Evolutionary conservation across 2,888 invertebrate species (phyloP).

Genomic region (Melinaea menophilus): DNA sequence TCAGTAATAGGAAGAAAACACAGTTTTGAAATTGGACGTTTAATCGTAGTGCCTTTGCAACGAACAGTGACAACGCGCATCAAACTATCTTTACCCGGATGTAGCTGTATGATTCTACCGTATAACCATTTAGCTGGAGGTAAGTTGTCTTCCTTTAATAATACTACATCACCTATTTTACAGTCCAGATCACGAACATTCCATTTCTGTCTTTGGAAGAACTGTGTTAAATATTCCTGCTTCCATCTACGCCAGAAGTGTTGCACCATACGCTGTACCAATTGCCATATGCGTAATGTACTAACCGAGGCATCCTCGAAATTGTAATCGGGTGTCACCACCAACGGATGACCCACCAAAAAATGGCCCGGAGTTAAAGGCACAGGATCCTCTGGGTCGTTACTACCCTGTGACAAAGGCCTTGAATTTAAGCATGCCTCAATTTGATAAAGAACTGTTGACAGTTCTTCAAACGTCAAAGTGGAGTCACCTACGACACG

Average conservation of each 20-base stretch:
- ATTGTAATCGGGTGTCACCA: constrained; percentile 21
- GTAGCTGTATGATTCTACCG: constrained; percentile 29
- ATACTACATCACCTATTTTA: constrained; percentile 29
- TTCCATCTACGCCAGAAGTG: constrained; percentile 34
- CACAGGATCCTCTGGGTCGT: constrained; percentile 19
- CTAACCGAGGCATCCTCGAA: constrained; percentile 23
- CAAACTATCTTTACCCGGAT: constrained; percentile 30
- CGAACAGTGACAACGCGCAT: constrained; percentile 27
- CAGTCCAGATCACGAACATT: constrained; percentile 22
- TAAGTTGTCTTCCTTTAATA: constrained; percentile 31
- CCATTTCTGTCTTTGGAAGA: constrained; percentile 32
- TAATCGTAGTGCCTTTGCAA: too few relatives aligned
- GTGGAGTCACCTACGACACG: constrained; percentile 24
- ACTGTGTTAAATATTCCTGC: constrained; percentile 26
- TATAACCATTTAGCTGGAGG: constrained; percentile 31
- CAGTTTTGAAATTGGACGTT: too few relatives aligned
- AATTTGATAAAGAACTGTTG: constrained; percentile 29
- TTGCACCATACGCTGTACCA: constrained; percentile 30
- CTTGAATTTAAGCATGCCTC: constrained; percentile 36
- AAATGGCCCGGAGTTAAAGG: constrained; percentile 34
- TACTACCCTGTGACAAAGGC: constrained; percentile 15
- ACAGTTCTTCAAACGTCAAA: constrained; percentile 30
- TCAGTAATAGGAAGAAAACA: too few relatives aligned
- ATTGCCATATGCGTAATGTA: constrained; percentile 28
- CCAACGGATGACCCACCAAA: constrained; percentile 31